These are phyloP conservation scores for Priocnemis perturbator DNA, from an alignment of 2,888 invertebrate species.

Conservation along the genomic window DNA sequence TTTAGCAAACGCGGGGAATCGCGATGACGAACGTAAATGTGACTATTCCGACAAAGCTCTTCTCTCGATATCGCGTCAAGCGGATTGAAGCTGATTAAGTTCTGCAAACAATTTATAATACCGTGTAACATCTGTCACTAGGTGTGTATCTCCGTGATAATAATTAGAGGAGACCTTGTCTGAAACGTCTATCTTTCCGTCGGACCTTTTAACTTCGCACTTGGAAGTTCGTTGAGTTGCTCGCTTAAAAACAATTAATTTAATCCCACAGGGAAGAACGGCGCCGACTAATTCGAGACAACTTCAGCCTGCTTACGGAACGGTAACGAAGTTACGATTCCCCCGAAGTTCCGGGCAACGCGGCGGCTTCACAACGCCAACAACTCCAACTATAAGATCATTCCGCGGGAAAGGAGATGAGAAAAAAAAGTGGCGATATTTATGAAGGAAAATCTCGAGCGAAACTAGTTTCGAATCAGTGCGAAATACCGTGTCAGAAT, in stretches of 20 bases:
- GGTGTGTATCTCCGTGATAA: constrained; percentile 2
- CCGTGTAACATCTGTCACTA: no score
- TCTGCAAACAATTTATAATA: no score
- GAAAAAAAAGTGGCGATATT: constrained; percentile 25
- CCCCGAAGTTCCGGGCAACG: constrained; percentile 37
- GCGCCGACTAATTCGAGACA: constrained; percentile 49
- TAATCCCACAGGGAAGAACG: constrained; percentile 41
- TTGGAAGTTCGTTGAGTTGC: constrained; percentile 23
- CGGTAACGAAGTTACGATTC: constrained; percentile 52
- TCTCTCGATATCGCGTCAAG: no score
- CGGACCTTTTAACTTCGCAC: constrained; percentile 35
- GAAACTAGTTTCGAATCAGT: neutral
- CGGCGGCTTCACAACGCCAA: constrained; percentile 35
- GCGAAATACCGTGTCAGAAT: neutral
- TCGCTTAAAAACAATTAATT: constrained; percentile 52
- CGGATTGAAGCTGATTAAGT: no score
- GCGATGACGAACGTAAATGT: no score
- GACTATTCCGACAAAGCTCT: no score
- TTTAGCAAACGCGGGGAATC: no score
- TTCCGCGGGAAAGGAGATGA: constrained; percentile 24
- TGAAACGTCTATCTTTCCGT: constrained; percentile 1
- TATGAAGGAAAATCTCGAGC: neutral
- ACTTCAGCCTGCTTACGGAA: constrained; percentile 47
- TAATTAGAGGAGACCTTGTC: neutral
- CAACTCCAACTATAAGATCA: constrained; percentile 21